phyloP scores from a whole-genome alignment of 2,797 vertebrate genomes.

The Botia kubotai region DNA sequence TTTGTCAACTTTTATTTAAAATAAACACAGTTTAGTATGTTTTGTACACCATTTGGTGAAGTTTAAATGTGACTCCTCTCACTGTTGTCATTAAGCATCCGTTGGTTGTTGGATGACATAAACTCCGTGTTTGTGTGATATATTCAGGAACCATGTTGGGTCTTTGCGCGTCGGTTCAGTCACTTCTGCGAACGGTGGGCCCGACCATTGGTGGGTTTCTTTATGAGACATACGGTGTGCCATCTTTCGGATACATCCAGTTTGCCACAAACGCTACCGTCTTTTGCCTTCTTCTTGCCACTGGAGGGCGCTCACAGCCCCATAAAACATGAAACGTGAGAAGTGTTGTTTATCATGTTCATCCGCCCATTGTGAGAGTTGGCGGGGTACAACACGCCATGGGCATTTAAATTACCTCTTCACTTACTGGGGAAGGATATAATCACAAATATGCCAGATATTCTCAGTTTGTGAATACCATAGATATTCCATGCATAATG shows the following conservation, averaged over 20 bases:
- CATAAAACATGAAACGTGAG: background rate
- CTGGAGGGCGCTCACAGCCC: slow-evolving; percentile 38
- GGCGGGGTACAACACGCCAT: background rate
- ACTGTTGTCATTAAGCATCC: background rate
- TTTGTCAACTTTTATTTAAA: too few species aligned
- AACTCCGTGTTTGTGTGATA: slow-evolving; percentile 7
- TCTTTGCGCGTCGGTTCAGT: slow-evolving; percentile 85
- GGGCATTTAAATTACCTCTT: slow-evolving; percentile 1
- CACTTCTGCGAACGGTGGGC: slow-evolving; percentile 85
- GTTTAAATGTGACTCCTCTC: background rate
- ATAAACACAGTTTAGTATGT: too few species aligned
- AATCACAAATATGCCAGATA: background rate
- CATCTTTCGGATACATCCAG: slow-evolving; percentile 87
- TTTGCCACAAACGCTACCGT: slow-evolving; percentile 78
- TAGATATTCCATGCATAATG: background rate
- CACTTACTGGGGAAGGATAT: background rate
- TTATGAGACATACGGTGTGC: slow-evolving; percentile 85
- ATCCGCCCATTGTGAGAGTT: background rate
- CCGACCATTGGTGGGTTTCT: slow-evolving; percentile 89
- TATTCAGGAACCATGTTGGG: slow-evolving; percentile 91
- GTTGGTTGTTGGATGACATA: background rate
- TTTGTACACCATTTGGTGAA: too few species aligned
- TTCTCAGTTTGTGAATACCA: background rate
- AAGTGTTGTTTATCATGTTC: background rate
- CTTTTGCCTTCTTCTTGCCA: slow-evolving; percentile 73